Evolutionary conservation across 2,888 invertebrate species (phyloP).

Genomic region (Therioaphis trifolii): DNA sequence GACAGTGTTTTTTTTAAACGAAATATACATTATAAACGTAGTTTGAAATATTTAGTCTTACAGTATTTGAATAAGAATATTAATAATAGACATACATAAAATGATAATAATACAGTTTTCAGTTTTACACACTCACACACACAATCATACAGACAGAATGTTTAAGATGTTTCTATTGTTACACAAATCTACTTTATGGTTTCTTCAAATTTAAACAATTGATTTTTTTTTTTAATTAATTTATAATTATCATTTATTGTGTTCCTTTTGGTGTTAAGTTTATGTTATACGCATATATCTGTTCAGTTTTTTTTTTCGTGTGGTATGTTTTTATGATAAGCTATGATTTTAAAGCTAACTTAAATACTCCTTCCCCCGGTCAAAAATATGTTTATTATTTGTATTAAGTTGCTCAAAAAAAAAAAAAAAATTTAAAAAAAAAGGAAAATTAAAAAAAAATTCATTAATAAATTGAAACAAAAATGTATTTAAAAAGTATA

Average conservation of each 20-base stretch:
- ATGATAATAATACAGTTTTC: constrained; percentile 45
- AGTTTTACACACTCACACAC: constrained; percentile 55
- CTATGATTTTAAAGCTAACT: neutral
- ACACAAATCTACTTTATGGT: constrained; percentile 33
- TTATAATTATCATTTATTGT: neutral
- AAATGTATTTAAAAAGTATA: constrained; percentile 54
- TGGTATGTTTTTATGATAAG: constrained; percentile 42
- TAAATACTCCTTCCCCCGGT: constrained; percentile 10
- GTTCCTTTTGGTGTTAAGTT: constrained; percentile 59
- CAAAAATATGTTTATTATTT: constrained; percentile 48
- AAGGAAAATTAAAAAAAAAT: constrained; percentile 1
- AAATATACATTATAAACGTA: constrained; percentile 33
- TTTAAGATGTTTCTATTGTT: constrained; percentile 53
- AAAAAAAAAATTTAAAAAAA: constrained; percentile 26
- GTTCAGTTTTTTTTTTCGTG: constrained; percentile 55
- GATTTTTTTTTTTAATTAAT: constrained; percentile 14
- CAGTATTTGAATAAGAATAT: constrained; percentile 36
- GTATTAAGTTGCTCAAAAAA: constrained; percentile 61
- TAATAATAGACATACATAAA: constrained; percentile 26
- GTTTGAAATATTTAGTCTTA: constrained; percentile 50
- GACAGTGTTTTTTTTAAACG: constrained; percentile 31
- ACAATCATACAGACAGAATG: constrained; percentile 45
- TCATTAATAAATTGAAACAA: constrained; percentile 40
- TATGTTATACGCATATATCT: constrained; percentile 54
- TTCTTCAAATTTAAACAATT: constrained; percentile 34